Percentiles rank a stretch among this genome's conserved stretches.
Conservation (phyloP, 35 echinoderm and acorn worm genomes). For the Patiria miniata region DNA sequence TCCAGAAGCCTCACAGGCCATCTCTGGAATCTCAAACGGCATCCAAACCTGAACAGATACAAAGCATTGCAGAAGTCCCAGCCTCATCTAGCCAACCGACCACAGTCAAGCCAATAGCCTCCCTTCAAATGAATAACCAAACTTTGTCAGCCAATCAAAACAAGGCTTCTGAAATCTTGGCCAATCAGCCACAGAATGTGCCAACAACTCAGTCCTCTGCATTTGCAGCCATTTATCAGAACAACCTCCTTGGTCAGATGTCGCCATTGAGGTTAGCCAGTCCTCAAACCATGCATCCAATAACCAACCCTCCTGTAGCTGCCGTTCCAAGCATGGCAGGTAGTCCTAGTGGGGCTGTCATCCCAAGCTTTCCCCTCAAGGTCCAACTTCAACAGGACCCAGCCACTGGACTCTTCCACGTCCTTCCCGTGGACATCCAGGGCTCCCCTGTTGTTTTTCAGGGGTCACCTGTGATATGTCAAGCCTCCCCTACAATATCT, state of each 20-base stretch:
- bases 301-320: not conserved
- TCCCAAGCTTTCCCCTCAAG: slow-evolving; percentile 68
- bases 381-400: slow-evolving; percentile 90
- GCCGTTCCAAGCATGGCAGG: no score
- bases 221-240: not conserved
- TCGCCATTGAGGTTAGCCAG: slow-evolving; percentile 12
- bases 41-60: slow-evolving; percentile 5
- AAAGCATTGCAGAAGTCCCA: not conserved
- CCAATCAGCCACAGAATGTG: not conserved
- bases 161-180: not conserved
- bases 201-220: slow-evolving; percentile 7
- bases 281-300: not conserved
- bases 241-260: slow-evolving; percentile 16
- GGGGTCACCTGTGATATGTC: slow-evolving; percentile 10
- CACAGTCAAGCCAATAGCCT: not conserved
- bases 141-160: not conserved
- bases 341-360: not conserved
- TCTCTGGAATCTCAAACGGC: not conserved
- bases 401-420: slow-evolving; percentile 80
- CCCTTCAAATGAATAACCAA: not conserved
- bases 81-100: not conserved
- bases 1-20: slow-evolving; percentile 15
- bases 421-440: slow-evolving; percentile 63
- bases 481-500: not conserved
- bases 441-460: slow-evolving; percentile 37